phyloP scores from a whole-genome alignment of 2,797 vertebrate species.

The Coregonus ussuriensis region DNA sequence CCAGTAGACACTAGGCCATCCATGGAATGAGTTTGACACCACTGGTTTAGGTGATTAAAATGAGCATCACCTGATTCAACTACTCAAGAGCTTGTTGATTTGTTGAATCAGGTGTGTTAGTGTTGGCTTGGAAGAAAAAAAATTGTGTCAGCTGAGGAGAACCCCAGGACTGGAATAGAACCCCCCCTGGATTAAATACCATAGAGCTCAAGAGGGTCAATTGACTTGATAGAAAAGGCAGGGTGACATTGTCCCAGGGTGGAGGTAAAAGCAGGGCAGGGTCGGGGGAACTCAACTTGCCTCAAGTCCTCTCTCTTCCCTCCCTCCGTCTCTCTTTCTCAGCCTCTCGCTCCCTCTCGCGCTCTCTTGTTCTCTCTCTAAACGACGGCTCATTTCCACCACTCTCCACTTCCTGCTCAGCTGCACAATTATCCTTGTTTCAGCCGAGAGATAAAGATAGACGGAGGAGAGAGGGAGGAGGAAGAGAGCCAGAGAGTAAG shows the following conservation, averaged over 20 bases:
- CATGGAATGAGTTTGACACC: too few relatives aligned
- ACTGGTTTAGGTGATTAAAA: too few relatives aligned
- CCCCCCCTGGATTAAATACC: too few relatives aligned
- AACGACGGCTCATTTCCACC: constrained; percentile 28
- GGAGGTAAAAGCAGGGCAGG: not conserved
- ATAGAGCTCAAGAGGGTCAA: constrained; percentile 22
- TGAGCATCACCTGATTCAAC: too few relatives aligned
- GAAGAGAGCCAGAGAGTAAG: not conserved
- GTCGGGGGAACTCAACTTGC: not conserved
- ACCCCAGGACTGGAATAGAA: not conserved
- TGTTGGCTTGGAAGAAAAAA: not conserved
- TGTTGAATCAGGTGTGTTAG: too few relatives aligned
- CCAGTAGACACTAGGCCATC: too few relatives aligned
- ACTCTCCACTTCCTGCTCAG: constrained; percentile 63
- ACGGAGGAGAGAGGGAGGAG: not conserved
- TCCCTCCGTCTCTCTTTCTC: constrained; percentile 26
- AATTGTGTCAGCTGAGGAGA: not conserved
- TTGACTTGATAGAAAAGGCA: constrained; percentile 8
- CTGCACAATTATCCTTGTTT: constrained; percentile 63
- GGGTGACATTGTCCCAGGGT: constrained; percentile 20
- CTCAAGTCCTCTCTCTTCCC: not conserved
- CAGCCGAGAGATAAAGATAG: constrained; percentile 20
- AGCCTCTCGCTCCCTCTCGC: too few relatives aligned
- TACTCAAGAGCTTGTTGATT: not conserved
- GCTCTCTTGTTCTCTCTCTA: not conserved